A percentile compares a stretch with the other conserved stretches of the same genome.
Evolutionary conservation across 2,888 invertebrate species (phyloP).

Genomic region (Agapetus fuscipes): DNA sequence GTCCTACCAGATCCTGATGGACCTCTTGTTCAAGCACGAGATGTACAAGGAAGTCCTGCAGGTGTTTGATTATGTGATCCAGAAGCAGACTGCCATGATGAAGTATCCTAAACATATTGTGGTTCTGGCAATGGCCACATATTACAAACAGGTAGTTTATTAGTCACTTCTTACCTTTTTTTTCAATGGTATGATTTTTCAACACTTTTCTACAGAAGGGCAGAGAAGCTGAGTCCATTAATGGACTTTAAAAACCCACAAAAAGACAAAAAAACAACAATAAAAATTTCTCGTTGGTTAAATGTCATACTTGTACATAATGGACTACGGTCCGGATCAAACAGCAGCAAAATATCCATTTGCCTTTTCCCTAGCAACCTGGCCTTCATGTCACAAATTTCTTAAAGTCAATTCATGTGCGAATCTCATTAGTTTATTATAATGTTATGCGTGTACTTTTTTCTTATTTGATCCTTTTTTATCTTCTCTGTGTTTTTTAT

Average conservation of each 20-base stretch:
- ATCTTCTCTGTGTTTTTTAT: too few species aligned
- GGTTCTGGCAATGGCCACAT: conserved; percentile 58
- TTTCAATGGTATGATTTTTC: not conserved
- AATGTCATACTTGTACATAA: too few species aligned
- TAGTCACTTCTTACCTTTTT: not conserved
- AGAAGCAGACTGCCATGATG: conserved; percentile 50
- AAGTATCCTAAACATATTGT: conserved; percentile 60
- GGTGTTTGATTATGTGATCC: conserved; percentile 51
- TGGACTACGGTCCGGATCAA: too few species aligned
- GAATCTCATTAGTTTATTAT: too few species aligned
- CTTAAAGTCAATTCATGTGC: too few species aligned
- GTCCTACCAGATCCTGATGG: conserved; percentile 57
- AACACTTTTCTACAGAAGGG: not conserved
- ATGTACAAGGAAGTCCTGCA: conserved; percentile 57
- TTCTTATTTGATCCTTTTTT: too few species aligned
- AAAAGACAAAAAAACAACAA: too few species aligned
- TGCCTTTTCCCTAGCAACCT: too few species aligned
- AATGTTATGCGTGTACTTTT: too few species aligned
- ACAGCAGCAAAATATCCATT: too few species aligned
- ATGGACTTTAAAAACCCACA: not conserved
- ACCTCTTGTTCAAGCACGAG: conserved; percentile 57
- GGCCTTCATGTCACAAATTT: too few species aligned
- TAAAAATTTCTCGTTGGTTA: too few species aligned
- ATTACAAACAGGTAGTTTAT: conserved; percentile 62
- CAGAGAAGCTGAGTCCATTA: not conserved